phyloP scores from a whole-genome alignment of 2,888 invertebrate genomes.

The Antheraea yamamai region DNA sequence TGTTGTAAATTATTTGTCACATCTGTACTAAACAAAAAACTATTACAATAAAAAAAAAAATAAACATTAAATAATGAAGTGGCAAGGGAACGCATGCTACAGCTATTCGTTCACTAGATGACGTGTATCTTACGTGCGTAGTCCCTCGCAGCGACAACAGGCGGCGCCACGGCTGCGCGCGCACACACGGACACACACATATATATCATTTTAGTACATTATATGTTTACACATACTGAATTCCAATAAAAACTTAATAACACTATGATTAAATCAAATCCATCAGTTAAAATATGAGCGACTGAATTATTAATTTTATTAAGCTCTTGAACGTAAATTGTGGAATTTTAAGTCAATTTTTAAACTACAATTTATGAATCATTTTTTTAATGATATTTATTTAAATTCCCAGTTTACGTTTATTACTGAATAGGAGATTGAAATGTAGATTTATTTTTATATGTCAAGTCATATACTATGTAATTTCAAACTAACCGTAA shows the following conservation, averaged over 20 bases:
- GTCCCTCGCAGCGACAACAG: conserved; percentile 55
- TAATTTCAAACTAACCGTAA: too few species aligned
- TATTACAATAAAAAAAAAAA: not conserved
- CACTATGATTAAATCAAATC: not conserved
- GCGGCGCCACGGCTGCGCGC: conserved; percentile 58
- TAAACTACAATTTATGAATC: too few species aligned
- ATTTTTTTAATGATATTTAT: not conserved
- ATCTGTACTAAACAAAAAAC: too few species aligned
- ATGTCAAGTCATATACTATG: not conserved
- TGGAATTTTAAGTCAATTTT: not conserved
- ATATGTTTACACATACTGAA: conserved; percentile 16
- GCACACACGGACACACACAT: conserved; percentile 41
- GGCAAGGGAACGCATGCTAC: conserved; percentile 47
- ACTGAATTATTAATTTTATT: not conserved
- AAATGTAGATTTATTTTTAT: not conserved
- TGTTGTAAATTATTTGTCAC: too few species aligned
- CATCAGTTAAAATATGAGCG: not conserved
- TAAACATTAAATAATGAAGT: conserved; percentile 10
- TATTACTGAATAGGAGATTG: not conserved
- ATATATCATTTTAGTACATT: conserved; percentile 19
- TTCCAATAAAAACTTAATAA: not conserved
- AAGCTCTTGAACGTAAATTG: not conserved
- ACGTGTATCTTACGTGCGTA: conserved; percentile 63
- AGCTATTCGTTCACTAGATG: conserved; percentile 19
- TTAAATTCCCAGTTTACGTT: not conserved